Evolutionary conservation across 2,113 vertebrate genomes (phyloP), one percentile per base, ranked within the genome.

Genomic region (Alosa alosa): DNA sequence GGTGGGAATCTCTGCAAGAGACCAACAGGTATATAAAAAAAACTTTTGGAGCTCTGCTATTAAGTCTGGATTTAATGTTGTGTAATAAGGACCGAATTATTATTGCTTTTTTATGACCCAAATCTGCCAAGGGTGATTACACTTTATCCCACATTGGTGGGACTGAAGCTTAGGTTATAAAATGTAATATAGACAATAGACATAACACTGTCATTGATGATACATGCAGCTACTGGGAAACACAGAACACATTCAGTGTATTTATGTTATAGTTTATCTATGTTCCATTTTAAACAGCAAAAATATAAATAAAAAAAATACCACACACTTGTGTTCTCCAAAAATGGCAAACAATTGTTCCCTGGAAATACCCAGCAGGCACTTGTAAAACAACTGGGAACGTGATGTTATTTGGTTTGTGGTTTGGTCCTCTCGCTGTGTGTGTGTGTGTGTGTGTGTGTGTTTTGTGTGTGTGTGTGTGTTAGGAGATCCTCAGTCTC

Each of bases 61-160:
- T 78, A 39, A 78, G 72, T 36, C 72, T 78, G 72, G 72, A 13
- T 78, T 78, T 31, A 78, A 39, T 78, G 31, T 39, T 78, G n/a
- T 75, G 68, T 36, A 75, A 41, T 41, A 39, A 78, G 72, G 11
- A 36, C 25, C 11, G 20, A 44, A 44, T 44, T n/a, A 39, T 78
- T 20, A 78, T 78, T 78, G 72, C 18, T 78, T 78, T 78, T 5
- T 39, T 13, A 39, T 36, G 31, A 13, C 72, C 25, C 64, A 72
- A 72, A 2, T 36, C 9, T 72, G 25, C 64, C 13, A 4, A 39
- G 36, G 36, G 72, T 78, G 15, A 78, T 31, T 68, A 36, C 13
- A 78, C 10, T 13, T 64, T 72, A 72, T 72, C 3, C 31, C 13
- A 78, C 72, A 39, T 0, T 31, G 10, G 68, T 10, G 31, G 31